Base-by-base conservation (phyloP, 2,113 vertebrate species). In the Chloropsis hardwickii region DNA sequence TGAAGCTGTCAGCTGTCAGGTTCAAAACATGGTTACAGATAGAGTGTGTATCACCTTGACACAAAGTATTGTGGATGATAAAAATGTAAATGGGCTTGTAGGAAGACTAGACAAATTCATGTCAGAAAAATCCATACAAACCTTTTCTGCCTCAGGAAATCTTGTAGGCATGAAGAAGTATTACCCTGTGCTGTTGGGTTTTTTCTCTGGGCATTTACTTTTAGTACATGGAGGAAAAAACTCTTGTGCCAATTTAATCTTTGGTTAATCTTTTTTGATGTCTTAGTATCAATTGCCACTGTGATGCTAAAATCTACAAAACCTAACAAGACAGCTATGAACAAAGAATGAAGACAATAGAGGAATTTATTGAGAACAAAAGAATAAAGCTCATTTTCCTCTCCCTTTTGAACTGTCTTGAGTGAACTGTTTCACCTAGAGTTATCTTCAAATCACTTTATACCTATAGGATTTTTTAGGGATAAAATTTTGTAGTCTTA, bases 1-100 rank as follows among this genome's bases (percentile, higher is more conserved):
- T 90, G 76, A 96, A 95, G 86, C 64, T 93, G 92, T 95, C 92
- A 93, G 51, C 88, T 94, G 94, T 86, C 95, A 94, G 60, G 79
- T 95, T 93, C 88, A 90, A 93, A 97, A 92, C 50, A 50, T 42
- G 54, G 71, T 83, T 92, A 86, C 54, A 65, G 85, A 61, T 19
- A 90, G 74, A 78, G 21, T n/a, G 42, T 70, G 60, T 42, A 78
- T 88, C 72, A 90, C 86, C 90, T 87, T 92, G 88, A 74, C 92
- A 94, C 18, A 25, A n/a, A 87, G 13, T 81, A 42, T 88, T 90
- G 60, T 35, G 47, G 42, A 86, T 92, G 86, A 92, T 83, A 93
- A 94, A 96, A 95, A 96, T 92, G 92, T 89, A 97, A 95, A 96
- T 92, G 33, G 76, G 13, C 39, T 94, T 10, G 3, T 60, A 83